phyloP scores from a whole-genome alignment of 2,113 vertebrate species.

The Corythoichthys intestinalis region DNA sequence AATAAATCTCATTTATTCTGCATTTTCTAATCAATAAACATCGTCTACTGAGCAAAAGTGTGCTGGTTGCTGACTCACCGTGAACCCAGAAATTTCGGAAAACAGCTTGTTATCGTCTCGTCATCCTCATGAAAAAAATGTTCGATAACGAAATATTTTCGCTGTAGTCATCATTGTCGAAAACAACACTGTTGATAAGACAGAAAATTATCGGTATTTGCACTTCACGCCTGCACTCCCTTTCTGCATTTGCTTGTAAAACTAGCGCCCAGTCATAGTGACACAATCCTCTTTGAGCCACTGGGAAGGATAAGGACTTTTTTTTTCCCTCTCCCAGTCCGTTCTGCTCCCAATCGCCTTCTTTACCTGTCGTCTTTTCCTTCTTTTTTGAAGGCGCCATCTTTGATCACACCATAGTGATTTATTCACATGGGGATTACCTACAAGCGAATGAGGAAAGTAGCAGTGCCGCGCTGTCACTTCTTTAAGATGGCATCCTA shows the following conservation, averaged over 20 bases:
- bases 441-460: neutral
- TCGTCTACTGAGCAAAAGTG: too few species aligned
- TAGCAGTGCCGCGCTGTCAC: neutral
- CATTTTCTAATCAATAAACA: too few species aligned
- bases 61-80: too few species aligned
- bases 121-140: too few species aligned
- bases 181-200: too few species aligned
- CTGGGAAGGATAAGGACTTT: neutral
- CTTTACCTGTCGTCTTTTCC: conserved; percentile 1
- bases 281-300: conserved; percentile 2
- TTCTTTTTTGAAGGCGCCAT: neutral
- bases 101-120: too few species aligned
- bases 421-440: conserved; percentile 6
- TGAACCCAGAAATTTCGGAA: too few species aligned
- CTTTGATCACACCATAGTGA: conserved; percentile 1
- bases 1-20: too few species aligned
- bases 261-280: neutral
- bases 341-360: neutral
- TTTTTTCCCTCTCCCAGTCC: too few species aligned
- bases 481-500: conserved; percentile 1
- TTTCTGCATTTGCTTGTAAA: neutral
- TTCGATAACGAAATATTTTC: too few species aligned
- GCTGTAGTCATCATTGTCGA: too few species aligned
- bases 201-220: too few species aligned
- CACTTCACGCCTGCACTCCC: neutral